A percentile compares a stretch with the other conserved stretches of the same genome.
Evolutionary conservation across 1,140 invertebrate species (phyloP).

Genomic region (Saccostrea glomerata): DNA sequence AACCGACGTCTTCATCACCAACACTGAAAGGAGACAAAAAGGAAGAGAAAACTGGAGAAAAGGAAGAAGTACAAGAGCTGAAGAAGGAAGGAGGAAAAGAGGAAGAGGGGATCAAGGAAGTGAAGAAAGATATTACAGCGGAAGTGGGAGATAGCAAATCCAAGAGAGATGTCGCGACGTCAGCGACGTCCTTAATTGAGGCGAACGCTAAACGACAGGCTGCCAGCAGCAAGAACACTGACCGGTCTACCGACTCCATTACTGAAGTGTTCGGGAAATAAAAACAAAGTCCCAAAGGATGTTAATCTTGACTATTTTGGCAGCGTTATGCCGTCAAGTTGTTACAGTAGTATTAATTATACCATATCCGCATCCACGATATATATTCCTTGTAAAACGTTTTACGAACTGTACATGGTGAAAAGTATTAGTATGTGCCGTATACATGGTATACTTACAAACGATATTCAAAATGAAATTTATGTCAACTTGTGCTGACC

Average conservation of each 20-base stretch:
- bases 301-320: too few species aligned
- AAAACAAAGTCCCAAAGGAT: not conserved
- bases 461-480: too few species aligned
- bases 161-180: not conserved
- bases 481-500: too few species aligned
- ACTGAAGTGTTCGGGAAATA: not conserved
- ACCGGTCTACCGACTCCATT: not conserved
- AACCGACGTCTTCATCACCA: not conserved
- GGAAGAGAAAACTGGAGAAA: not conserved
- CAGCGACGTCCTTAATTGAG: conserved; percentile 10
- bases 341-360: too few species aligned
- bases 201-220: not conserved
- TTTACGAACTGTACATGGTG: too few species aligned
- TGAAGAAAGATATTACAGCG: not conserved
- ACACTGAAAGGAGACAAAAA: not conserved
- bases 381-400: too few species aligned
- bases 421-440: too few species aligned
- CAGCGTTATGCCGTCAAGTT: too few species aligned
- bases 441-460: too few species aligned
- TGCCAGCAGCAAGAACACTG: not conserved
- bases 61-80: not conserved
- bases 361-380: too few species aligned
- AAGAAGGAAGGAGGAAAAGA: not conserved
- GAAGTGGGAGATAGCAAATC: not conserved
- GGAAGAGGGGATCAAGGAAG: not conserved